Evolutionary conservation across 2,888 invertebrate species (phyloP).

Genomic region (Tinea pellionella): DNA sequence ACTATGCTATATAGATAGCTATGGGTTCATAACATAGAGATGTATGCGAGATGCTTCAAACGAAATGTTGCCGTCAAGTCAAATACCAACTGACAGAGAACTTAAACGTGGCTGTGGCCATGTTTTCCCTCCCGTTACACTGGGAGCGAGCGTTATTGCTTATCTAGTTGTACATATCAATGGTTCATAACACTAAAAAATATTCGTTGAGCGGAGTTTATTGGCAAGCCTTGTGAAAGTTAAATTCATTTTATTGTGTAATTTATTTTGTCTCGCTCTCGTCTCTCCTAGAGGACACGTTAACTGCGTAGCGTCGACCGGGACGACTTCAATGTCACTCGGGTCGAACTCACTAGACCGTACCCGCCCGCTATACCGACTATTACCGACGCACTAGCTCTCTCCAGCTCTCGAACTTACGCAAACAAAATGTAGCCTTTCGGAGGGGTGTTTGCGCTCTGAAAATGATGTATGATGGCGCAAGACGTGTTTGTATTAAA

Average conservation of each 20-base stretch:
- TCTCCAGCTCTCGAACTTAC: background rate
- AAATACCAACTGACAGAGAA: no score
- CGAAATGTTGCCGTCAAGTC: no score
- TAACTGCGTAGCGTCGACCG: conserved; percentile 2
- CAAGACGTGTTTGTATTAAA: conserved; percentile 17
- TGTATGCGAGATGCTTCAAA: no score
- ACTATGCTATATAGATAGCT: background rate
- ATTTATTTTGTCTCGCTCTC: background rate
- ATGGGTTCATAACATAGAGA: background rate
- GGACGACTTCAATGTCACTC: conserved; percentile 10
- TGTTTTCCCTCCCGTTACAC: no score
- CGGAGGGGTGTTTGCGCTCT: background rate
- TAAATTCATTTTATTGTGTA: background rate
- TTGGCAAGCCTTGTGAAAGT: background rate
- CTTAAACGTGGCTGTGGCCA: no score
- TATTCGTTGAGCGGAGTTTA: background rate
- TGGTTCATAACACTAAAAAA: no score
- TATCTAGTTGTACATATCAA: no score
- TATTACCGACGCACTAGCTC: background rate
- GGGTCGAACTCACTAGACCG: conserved; percentile 2
- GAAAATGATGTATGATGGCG: conserved; percentile 5
- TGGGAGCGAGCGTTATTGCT: no score
- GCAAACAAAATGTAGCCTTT: background rate
- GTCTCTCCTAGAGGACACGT: conserved; percentile 6
- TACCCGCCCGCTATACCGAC: background rate